phyloP scores from a whole-genome alignment of 2,113 vertebrate species.

The Rissa tridactyla region DNA sequence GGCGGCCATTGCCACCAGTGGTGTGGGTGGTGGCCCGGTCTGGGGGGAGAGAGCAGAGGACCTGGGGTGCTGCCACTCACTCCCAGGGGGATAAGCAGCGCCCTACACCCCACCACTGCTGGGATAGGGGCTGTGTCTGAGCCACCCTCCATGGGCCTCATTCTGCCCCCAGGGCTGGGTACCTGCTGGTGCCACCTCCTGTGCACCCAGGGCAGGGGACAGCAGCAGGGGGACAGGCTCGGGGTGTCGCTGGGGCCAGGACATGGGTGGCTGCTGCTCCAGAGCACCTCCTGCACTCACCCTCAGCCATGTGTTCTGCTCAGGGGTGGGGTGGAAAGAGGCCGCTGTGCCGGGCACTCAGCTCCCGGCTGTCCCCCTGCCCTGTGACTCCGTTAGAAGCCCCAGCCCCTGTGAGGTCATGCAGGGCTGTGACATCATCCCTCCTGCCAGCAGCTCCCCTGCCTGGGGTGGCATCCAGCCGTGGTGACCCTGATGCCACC shows the following conservation, averaged over 20 bases:
- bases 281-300: background rate
- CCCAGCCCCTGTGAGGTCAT: background rate
- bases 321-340: no score
- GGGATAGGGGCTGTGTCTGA: no score
- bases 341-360: background rate
- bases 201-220: background rate
- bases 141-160: background rate
- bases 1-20: background rate
- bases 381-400: fast-evolving
- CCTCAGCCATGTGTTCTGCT: background rate
- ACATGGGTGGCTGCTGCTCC: no score
- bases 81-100: background rate
- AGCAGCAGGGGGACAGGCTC: background rate
- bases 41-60: background rate
- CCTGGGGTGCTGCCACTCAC: background rate
- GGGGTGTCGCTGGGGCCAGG: background rate
- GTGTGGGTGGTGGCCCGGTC: no score
- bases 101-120: background rate
- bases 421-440: background rate
- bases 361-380: background rate
- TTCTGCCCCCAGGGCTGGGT: background rate
- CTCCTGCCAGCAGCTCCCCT: no score
- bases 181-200: background rate
- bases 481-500: background rate
- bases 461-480: no score